Evolutionary conservation across 1,140 invertebrate species (phyloP), one percentile per base, ranked within the genome.

Genomic region (Cyclina sinensis): DNA sequence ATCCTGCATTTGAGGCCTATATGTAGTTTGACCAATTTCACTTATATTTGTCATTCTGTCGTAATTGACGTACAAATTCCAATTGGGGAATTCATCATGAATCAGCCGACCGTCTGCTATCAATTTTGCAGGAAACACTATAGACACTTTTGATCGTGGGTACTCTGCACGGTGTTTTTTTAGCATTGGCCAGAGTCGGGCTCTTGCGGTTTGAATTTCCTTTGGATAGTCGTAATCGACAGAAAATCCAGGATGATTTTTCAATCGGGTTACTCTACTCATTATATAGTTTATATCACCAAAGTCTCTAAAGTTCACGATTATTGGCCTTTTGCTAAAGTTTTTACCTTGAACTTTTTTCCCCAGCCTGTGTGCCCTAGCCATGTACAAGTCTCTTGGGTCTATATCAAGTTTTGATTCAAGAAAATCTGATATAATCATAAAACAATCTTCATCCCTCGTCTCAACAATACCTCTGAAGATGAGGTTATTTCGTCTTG

Each of bases 301-400:
- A 48, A 18, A 46, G 24, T 78, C 73, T 78, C 73, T 78, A 78
- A 78, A 78, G 30, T 78, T 43, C 35, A 78, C 73, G 24, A 78
- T 48, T 37, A 85, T 59, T 16, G 83, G 83, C 35, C 65, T 85
- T 18, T 74, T 85, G 27, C 62, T 18, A 51, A 76, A 76, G 16
- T 59, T 73, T 27, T 57, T 85, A 11, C 51, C 48, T 76, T 51
- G 65, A 11, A 27, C 39, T 32, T 27, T 27, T 27, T 11, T 18
- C 16, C 68, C 32, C 32, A 43, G 32, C 32, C 68, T 43, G 39
- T 30, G n/a, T n/a, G n/a, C n/a, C n/a, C n/a, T n/a, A n/a, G n/a
- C n/a, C n/a, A n/a, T n/a, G 62, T 68, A 12, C 62, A 68, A 9
- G 62, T 68, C 62, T 68, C 62, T 68, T 32, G 62, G 30, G 30